These are phyloP conservation scores for Meandrusa payeni DNA, from an alignment of 2,888 invertebrate genomes.

Conservation along the genomic window DNA sequence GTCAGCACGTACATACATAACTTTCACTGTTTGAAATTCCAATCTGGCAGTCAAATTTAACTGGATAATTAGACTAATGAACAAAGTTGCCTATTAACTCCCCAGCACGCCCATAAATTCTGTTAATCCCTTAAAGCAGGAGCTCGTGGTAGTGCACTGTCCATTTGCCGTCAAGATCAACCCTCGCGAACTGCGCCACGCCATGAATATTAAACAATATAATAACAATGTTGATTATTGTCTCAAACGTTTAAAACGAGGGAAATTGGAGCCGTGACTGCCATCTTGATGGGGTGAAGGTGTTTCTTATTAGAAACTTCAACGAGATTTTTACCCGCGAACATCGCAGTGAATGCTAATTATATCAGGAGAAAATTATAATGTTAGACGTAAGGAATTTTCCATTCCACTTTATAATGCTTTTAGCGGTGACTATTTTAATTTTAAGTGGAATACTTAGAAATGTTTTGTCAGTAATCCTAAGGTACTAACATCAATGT, in stretches of 20 bases:
- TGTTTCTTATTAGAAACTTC: constrained; percentile 54
- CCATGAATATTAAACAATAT: constrained; percentile 55
- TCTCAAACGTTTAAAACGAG: constrained; percentile 57
- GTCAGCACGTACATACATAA: no score
- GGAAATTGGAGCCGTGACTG: constrained; percentile 57
- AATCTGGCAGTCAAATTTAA: constrained; percentile 13
- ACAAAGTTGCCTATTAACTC: constrained; percentile 13
- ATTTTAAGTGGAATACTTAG: no score
- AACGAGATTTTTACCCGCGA: constrained; percentile 51
- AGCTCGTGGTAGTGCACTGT: constrained; percentile 33
- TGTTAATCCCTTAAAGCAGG: constrained; percentile 39
- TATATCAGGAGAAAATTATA: no score
- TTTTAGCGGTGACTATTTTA: no score
- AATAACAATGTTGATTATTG: constrained; percentile 66
- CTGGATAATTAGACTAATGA: constrained; percentile 15
- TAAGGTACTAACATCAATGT: no score
- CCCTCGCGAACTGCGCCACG: constrained; percentile 28
- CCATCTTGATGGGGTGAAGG: constrained; percentile 40
- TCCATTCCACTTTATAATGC: no score
- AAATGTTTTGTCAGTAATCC: no score
- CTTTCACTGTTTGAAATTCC: neutral
- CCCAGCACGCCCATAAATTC: constrained; percentile 36
- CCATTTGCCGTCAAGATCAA: constrained; percentile 37
- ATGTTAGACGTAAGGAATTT: no score
- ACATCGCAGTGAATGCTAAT: constrained; percentile 47